A percentile compares a stretch with the other conserved stretches of the same genome.
phyloP scores from a whole-genome alignment of 2,113 vertebrate species.

The Synodontis membranacea region DNA sequence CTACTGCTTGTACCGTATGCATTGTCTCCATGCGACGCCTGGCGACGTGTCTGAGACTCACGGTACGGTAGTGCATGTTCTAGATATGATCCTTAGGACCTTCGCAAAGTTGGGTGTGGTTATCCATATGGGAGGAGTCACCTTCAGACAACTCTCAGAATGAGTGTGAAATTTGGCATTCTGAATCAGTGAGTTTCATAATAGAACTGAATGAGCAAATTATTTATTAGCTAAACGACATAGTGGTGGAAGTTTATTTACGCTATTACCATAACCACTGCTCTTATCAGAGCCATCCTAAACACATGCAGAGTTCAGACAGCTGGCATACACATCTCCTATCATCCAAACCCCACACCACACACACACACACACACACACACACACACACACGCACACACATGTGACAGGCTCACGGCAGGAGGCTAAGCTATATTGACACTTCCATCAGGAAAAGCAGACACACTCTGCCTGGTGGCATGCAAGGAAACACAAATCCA shows the following conservation, averaged over 20 bases:
- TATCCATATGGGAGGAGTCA: not conserved
- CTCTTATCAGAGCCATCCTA: not conserved
- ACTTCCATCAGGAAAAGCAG: constrained; percentile 50
- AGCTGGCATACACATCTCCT: not conserved
- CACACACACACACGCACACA: constrained; percentile 40
- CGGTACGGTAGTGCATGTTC: no score
- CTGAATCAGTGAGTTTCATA: not conserved
- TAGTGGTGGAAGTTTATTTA: not conserved
- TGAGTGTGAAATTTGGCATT: not conserved
- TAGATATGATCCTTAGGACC: not conserved
- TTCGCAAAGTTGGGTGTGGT: not conserved
- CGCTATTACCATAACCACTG: not conserved
- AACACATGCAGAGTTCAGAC: not conserved
- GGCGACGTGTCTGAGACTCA: not conserved
- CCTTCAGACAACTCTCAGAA: not conserved
- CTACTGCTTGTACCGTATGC: not conserved
- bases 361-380: constrained; percentile 39
- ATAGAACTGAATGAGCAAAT: not conserved
- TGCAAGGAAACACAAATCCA: not conserved
- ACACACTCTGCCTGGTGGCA: constrained; percentile 50
- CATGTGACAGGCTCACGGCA: constrained; percentile 27
- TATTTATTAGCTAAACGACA: not conserved
- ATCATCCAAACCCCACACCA: not conserved
- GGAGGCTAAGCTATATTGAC: constrained; percentile 59
- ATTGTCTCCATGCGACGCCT: not conserved